These are phyloP conservation scores for Apostichopus leukothele DNA, from an alignment of 53 echinoderm and acorn worm species.

Conservation along the genomic window DNA sequence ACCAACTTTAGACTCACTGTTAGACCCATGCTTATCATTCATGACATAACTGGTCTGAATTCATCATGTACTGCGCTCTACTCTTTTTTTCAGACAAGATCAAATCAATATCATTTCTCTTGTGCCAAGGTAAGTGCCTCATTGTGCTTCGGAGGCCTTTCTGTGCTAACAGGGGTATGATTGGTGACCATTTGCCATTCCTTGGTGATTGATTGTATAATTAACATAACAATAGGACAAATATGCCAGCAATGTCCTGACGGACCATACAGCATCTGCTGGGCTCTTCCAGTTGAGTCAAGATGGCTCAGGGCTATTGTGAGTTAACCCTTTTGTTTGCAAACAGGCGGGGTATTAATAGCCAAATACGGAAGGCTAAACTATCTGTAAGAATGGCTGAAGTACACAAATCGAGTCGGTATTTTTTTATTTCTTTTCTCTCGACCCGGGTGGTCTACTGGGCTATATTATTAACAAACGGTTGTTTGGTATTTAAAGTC, in stretches of 20 bases:
- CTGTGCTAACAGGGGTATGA: not conserved
- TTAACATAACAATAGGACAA: conserved; percentile 19
- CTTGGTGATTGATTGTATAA: conserved; percentile 7
- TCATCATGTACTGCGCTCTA: no score
- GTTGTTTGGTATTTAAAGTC: not conserved
- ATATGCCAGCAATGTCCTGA: conserved; percentile 17
- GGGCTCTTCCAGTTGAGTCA: conserved; percentile 16
- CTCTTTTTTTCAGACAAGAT: not conserved
- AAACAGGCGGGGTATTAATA: conserved; percentile 40
- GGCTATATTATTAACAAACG: not conserved
- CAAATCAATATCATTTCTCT: not conserved
- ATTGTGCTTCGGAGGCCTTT: not conserved
- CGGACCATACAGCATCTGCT: not conserved
- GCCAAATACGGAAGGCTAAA: conserved; percentile 1
- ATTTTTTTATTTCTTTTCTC: no score
- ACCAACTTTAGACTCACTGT: no score
- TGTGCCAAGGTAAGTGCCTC: not conserved
- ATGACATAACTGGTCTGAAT: no score
- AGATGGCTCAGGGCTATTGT: conserved; percentile 41
- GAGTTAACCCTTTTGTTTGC: conserved; percentile 19
- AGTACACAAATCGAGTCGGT: no score
- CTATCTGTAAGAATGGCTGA: not conserved
- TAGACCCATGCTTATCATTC: no score
- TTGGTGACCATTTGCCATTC: not conserved
- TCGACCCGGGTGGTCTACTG: not conserved